phyloP scores from a whole-genome alignment of 2,113 vertebrate genomes.

The Heterocephalus glaber region DNA sequence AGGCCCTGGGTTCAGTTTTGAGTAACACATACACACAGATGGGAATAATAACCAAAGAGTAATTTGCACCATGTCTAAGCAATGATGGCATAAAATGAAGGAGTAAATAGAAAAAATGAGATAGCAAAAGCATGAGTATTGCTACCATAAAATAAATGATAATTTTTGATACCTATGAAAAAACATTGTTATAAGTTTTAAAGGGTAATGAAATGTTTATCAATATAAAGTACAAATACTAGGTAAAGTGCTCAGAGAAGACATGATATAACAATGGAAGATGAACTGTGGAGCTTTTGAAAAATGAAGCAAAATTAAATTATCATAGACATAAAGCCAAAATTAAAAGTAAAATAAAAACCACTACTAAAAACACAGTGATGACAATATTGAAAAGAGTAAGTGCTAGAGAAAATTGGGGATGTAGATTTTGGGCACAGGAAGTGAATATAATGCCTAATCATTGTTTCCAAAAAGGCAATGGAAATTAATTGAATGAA shows the following conservation, averaged over 20 bases:
- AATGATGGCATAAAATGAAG: neutral
- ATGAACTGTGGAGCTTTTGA: neutral
- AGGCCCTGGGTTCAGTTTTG: neutral
- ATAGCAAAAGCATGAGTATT: no score
- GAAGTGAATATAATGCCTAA: neutral
- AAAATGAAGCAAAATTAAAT: neutral
- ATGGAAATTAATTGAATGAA: neutral
- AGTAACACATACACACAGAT: neutral
- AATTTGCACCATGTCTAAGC: neutral
- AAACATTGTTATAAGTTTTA: neutral
- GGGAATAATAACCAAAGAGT: neutral
- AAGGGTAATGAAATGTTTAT: neutral
- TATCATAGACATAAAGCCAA: neutral
- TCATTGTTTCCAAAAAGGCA: neutral
- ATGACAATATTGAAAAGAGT: neutral
- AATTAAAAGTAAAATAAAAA: neutral
- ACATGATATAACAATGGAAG: neutral
- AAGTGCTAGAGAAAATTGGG: neutral
- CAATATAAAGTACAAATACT: neutral
- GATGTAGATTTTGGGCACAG: neutral
- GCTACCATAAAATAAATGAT: neutral
- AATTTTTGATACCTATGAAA: neutral
- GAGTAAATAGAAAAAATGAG: neutral
- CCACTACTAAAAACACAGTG: neutral
- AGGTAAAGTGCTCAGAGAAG: neutral